Evolutionary conservation across 2,797 vertebrate genomes (phyloP).

Genomic region (Platalea minor): DNA sequence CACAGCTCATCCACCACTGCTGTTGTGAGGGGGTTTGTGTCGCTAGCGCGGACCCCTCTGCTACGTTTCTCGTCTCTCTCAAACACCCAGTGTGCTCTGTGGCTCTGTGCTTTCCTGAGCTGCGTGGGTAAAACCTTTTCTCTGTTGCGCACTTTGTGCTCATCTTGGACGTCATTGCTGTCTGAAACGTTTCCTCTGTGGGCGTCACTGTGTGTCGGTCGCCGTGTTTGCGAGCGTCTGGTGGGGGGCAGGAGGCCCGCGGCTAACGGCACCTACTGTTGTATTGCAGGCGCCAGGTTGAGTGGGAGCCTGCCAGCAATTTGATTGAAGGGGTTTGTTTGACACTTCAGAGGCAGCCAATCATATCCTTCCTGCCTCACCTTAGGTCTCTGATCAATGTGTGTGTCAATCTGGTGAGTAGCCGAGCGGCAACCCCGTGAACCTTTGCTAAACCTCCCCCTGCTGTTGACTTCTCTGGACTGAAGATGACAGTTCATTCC

Average conservation of each 20-base stretch:
- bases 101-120: slow-evolving; percentile 51
- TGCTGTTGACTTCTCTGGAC: slow-evolving; percentile 70
- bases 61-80: slow-evolving; percentile 36
- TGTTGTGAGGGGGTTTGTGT: slow-evolving; percentile 27
- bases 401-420: slow-evolving; percentile 97
- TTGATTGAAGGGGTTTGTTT: slow-evolving; percentile 99
- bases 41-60: not conserved
- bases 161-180: not conserved
- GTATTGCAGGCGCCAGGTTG: slow-evolving; percentile 96
- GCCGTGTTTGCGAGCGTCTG: slow-evolving; percentile 57
- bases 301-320: slow-evolving; percentile 99
- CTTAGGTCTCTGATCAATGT: slow-evolving; percentile 99
- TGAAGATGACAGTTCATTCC: slow-evolving; percentile 64
- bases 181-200: slow-evolving; percentile 57
- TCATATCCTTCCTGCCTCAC: slow-evolving; percentile 99
- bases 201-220: slow-evolving; percentile 56
- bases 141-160: slow-evolving; percentile 5
- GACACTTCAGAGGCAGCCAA: slow-evolving; percentile 97
- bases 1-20: not conserved
- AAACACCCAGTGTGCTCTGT: slow-evolving; percentile 17
- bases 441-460: slow-evolving; percentile 64
- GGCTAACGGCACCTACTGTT: slow-evolving; percentile 77
- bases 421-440: slow-evolving; percentile 56
- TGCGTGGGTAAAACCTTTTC: slow-evolving; percentile 4
- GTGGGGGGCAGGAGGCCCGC: slow-evolving; percentile 51